These are phyloP conservation scores for Camelus bactrianus DNA, from an alignment of 2,113 vertebrate genomes.

Conservation along the genomic window DNA sequence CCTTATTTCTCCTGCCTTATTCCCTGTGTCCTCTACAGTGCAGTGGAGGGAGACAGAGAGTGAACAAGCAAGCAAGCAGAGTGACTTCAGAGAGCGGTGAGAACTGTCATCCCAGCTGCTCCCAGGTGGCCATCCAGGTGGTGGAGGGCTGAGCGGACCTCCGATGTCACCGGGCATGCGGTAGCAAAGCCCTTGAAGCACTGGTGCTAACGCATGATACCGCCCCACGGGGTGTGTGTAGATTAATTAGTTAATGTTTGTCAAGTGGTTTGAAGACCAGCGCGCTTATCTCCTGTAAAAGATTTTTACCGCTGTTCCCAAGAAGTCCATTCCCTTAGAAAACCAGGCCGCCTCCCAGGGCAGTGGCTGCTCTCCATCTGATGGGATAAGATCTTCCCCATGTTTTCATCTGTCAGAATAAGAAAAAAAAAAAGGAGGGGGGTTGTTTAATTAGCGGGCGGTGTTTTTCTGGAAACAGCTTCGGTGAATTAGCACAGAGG, in stretches of 20 bases:
- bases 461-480: constrained; percentile 61
- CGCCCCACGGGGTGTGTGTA: not conserved
- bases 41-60: not conserved
- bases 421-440: not conserved
- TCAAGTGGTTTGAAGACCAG: constrained; percentile 29
- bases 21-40: too few species aligned
- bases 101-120: not conserved
- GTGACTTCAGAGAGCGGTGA: not conserved
- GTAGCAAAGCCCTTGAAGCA: not conserved
- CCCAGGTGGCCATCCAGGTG: not conserved
- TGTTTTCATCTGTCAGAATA: constrained; percentile 62
- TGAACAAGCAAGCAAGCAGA: not conserved
- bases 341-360: not conserved
- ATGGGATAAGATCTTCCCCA: constrained; percentile 48
- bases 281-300: not conserved
- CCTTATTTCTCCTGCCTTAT: too few species aligned
- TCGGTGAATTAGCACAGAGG: constrained; percentile 59
- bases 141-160: not conserved
- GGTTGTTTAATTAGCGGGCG: constrained; percentile 66
- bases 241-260: constrained; percentile 36
- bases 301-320: not conserved
- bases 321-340: constrained; percentile 42
- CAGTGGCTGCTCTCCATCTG: not conserved
- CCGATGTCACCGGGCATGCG: not conserved
- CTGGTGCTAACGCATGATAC: not conserved